These are phyloP conservation scores for Heloderma charlesbogerti DNA, from an alignment of 2,113 vertebrate species.

Conservation along the genomic window DNA sequence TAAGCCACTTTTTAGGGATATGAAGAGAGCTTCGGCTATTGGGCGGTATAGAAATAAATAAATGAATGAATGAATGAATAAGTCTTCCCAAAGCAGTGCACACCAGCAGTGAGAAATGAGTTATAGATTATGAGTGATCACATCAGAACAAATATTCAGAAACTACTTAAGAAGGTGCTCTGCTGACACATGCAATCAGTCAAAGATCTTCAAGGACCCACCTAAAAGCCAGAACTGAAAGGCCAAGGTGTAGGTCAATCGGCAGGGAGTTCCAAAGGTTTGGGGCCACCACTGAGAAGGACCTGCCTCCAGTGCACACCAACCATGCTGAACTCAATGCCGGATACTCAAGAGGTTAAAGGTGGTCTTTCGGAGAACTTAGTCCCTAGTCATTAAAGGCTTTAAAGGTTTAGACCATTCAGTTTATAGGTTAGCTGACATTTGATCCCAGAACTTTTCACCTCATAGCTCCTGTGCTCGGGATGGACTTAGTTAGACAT, in stretches of 20 bases:
- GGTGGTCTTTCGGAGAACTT: no score
- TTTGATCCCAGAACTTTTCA: no score
- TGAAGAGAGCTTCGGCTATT: no score
- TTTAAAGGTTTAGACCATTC: no score
- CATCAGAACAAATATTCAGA: not conserved
- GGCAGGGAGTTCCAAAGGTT: not conserved
- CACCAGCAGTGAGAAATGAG: not conserved
- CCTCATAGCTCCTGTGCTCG: no score
- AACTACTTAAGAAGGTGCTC: not conserved
- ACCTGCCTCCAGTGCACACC: not conserved
- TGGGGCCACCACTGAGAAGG: not conserved
- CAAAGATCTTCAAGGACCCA: not conserved
- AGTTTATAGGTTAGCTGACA: no score
- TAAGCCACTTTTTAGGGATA: not conserved
- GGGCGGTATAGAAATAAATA: no score
- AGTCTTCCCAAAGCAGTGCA: not conserved
- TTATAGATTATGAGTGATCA: not conserved
- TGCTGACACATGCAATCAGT: not conserved
- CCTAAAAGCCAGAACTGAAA: not conserved
- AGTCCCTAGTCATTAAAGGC: no score
- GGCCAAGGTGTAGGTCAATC: not conserved
- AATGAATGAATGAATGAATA: no score
- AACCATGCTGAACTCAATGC: not conserved
- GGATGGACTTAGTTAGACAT: no score
- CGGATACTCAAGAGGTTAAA: no score